These are phyloP conservation scores for Rutpela maculata DNA, from an alignment of 2,888 invertebrate genomes.

Conservation along the genomic window DNA sequence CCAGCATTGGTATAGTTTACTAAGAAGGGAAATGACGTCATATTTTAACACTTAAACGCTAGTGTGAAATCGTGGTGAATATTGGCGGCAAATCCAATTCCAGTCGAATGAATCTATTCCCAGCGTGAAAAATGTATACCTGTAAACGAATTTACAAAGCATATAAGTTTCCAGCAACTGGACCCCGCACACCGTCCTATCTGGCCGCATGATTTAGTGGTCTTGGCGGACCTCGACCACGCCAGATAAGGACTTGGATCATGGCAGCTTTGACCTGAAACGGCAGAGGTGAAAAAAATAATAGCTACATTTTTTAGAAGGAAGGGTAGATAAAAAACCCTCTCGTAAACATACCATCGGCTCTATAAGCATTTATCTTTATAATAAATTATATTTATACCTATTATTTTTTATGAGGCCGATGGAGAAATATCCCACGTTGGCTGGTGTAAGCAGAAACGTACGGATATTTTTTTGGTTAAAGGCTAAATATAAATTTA, in stretches of 20 bases:
- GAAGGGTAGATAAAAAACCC: constrained; percentile 66
- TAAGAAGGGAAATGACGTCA: too few species aligned
- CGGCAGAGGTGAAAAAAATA: constrained; percentile 68
- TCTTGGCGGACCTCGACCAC: constrained; percentile 66
- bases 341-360: constrained; percentile 64
- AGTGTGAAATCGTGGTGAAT: background rate
- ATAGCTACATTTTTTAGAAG: constrained; percentile 66
- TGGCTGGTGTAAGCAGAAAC: constrained; percentile 23
- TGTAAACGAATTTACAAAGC: constrained; percentile 24
- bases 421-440: constrained; percentile 36
- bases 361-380: constrained; percentile 61
- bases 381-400: constrained; percentile 62
- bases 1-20: too few species aligned
- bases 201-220: constrained; percentile 69
- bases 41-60: too few species aligned
- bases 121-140: constrained; percentile 27
- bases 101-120: background rate
- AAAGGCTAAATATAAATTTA: background rate
- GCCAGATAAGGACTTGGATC: constrained; percentile 68
- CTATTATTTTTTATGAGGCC: constrained; percentile 52
- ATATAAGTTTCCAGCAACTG: constrained; percentile 12
- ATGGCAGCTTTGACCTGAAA: constrained; percentile 67
- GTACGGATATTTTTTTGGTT: background rate
- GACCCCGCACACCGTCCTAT: constrained; percentile 42
- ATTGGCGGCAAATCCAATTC: background rate